Conservation (phyloP, 2,888 invertebrate species). For the Sminthurinus aureus region DNA sequence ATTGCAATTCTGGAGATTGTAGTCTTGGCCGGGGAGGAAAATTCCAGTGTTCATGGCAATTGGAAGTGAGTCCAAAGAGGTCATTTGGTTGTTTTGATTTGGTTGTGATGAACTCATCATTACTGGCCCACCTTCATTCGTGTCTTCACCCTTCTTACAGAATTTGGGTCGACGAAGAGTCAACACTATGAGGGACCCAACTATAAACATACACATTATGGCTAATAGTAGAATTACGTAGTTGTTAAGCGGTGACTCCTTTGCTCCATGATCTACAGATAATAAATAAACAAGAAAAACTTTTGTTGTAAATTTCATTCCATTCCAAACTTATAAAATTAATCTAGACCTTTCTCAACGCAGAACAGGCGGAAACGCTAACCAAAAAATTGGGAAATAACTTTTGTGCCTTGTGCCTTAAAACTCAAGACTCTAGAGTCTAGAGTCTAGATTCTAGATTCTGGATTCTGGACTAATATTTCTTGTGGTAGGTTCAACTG, state of each 20-base stretch:
- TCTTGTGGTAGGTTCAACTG: too few relatives aligned
- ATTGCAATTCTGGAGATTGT: constrained; percentile 58
- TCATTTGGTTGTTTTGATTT: neutral
- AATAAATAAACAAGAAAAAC: too few relatives aligned
- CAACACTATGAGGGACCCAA: constrained; percentile 55
- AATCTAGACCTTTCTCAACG: too few relatives aligned
- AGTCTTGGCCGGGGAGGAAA: constrained; percentile 57
- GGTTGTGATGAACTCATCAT: constrained; percentile 23
- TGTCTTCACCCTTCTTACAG: constrained; percentile 51
- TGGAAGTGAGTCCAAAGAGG: constrained; percentile 52
- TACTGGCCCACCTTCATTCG: neutral
- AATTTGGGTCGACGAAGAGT: constrained; percentile 58
- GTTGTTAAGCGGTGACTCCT: constrained; percentile 52
- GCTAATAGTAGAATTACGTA: constrained; percentile 57
- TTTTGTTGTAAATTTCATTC: too few relatives aligned
- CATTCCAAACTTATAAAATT: too few relatives aligned
- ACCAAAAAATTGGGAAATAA: too few relatives aligned
- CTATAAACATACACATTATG: constrained; percentile 55
- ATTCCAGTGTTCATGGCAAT: constrained; percentile 60
- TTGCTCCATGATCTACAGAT: constrained; percentile 48
- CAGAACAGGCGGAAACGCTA: too few relatives aligned
- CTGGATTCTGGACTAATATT: too few relatives aligned
- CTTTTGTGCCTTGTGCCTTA: too few relatives aligned
- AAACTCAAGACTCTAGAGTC: too few relatives aligned
- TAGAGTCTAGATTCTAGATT: too few relatives aligned